Base-by-base conservation (phyloP, 2,113 vertebrate genomes). In the Rhinolophus ferrumequinum region DNA sequence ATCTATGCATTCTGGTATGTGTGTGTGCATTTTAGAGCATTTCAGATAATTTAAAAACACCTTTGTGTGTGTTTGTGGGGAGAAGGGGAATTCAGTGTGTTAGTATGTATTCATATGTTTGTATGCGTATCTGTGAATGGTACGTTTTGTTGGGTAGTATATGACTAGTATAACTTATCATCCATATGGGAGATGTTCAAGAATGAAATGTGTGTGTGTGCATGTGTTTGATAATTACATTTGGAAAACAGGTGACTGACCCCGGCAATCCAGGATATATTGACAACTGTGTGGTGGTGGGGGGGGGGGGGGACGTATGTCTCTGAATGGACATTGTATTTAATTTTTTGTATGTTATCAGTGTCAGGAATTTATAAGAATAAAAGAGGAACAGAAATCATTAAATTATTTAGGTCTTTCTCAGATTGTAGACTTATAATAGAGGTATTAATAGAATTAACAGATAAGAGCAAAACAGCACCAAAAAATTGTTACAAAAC, bases 381-480 rank as follows among this genome's bases (percentile, higher is more conserved):
- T 16, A 92, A 58, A 1, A 50, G 47, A 50, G 75, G 24, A 86
- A 41, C 15, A 93, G 33, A 66, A 50, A 6, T 21, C 15, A 73
- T 92, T 67, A 38, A 47, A 52, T 94, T 93, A 96, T 91, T 91
- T 86, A 67, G 16, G 12, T 58, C 47, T 87, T 86, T 94, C 77
- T 95, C 54, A 84, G 73, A 6, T 52, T 88, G 19, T 54, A 84
- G 62, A n/a, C 38, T 90, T 80, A 44, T 41, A 95, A 84, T 24
- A 94, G 47, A 89, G 26, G 70, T 44, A 60, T 83, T 89, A 92
- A 38, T 52, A 86, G 70, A 89, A 96, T 85, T 84, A 94, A 66
- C n/a, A 88, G 35, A 6, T 80, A 80, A 93, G 75, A 95, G 76
- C 64, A 92, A 38, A 83, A 80, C 30, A 88, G 54, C 47, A 10